Evolutionary conservation across 2,113 vertebrate species (phyloP).

Genomic region (Halcyon senegalensis): DNA sequence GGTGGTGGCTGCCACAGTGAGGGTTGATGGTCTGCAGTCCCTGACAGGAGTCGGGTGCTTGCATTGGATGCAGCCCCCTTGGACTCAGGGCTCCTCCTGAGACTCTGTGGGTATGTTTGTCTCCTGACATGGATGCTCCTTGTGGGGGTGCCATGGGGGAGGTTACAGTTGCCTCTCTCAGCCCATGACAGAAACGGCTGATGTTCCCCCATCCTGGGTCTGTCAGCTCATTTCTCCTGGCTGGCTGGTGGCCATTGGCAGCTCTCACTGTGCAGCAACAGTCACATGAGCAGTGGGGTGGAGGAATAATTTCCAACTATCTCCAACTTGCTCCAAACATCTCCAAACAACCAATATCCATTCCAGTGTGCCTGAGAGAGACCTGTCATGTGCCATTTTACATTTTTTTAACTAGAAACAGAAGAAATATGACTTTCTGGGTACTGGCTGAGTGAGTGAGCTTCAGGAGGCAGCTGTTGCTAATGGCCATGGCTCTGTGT

Average conservation of each 20-base stretch:
- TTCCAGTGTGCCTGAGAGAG: rapidly evolving
- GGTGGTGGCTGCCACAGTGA: neutral
- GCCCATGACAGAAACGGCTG: neutral
- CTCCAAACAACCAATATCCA: neutral
- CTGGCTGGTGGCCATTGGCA: neutral
- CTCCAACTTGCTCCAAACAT: neutral
- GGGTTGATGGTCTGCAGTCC: rapidly evolving
- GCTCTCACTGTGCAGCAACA: neutral
- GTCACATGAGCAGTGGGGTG: neutral
- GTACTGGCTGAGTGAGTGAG: neutral
- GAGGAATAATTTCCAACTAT: neutral
- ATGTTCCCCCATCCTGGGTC: rapidly evolving
- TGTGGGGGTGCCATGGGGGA: rapidly evolving
- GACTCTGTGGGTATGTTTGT: neutral
- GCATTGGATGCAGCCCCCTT: rapidly evolving
- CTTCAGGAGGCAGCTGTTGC: rapidly evolving
- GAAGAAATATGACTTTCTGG: neutral
- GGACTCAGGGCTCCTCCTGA: neutral
- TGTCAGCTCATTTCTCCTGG: neutral
- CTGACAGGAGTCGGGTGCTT: neutral
- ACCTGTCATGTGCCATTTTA: neutral
- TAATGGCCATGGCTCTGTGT: neutral
- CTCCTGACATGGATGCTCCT: neutral
- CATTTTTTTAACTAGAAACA: neutral
- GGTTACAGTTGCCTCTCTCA: rapidly evolving